A percentile compares a stretch with the other conserved stretches of the same genome.
These are phyloP conservation scores for Silvanus unidentatus DNA, from an alignment of 2,888 invertebrate species.

Conservation along the genomic window DNA sequence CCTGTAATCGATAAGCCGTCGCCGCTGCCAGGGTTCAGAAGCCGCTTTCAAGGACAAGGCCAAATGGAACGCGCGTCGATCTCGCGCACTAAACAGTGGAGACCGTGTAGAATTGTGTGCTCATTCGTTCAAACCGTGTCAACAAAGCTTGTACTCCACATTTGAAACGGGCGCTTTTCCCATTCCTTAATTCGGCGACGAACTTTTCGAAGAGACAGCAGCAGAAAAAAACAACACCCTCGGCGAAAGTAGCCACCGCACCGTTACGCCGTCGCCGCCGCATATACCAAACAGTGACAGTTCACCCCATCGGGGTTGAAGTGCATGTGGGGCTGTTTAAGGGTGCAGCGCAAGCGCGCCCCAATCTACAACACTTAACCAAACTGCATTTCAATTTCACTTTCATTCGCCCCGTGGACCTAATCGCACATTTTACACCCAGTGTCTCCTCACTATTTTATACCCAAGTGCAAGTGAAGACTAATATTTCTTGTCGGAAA, in stretches of 20 bases:
- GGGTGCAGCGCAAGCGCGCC: constrained; percentile 53
- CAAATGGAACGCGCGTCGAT: constrained; percentile 44
- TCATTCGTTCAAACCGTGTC: constrained; percentile 22
- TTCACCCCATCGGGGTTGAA: constrained; percentile 7
- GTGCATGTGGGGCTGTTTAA: constrained; percentile 46
- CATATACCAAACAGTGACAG: constrained; percentile 3
- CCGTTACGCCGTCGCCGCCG: too few species aligned
- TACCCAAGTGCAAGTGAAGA: too few species aligned
- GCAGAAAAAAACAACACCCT: too few species aligned
- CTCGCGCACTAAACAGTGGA: constrained; percentile 22
- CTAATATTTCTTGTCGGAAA: neutral
- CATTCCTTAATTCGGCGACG: neutral
- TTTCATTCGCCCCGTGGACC: constrained; percentile 42
- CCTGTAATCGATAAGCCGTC: constrained; percentile 45
- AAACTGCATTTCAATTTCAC: constrained; percentile 46
- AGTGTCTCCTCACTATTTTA: neutral
- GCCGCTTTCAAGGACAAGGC: constrained; percentile 55
- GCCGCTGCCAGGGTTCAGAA: constrained; percentile 43
- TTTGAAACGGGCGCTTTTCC: too few species aligned
- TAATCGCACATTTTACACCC: neutral
- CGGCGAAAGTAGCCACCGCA: too few species aligned
- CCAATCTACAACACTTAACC: constrained; percentile 40
- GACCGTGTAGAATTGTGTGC: constrained; percentile 8
- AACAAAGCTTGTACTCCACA: constrained; percentile 12
- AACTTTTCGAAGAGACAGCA: constrained; percentile 3